Percentiles rank a stretch among this genome's conserved stretches.
Conservation (phyloP, 1,140 invertebrate genomes). For the Penaeus japonicus region DNA sequence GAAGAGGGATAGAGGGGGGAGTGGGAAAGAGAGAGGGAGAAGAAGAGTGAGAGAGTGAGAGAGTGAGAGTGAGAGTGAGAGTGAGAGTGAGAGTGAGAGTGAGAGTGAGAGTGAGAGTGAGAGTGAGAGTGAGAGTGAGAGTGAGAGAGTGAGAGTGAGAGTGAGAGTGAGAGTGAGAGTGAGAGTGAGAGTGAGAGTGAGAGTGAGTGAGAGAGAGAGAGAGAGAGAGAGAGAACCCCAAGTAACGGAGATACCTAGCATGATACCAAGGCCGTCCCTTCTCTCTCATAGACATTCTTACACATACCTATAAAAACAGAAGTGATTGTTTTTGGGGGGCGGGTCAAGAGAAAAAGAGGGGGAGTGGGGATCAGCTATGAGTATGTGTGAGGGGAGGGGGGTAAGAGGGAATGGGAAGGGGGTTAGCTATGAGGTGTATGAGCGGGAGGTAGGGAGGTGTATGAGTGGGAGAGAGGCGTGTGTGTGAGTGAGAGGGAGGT, state of each 20-base stretch:
- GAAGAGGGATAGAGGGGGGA: background rate
- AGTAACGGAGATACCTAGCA: too few species aligned
- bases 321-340: too few species aligned
- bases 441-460: background rate
- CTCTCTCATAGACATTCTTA: too few species aligned
- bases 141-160: background rate
- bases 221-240: too few species aligned
- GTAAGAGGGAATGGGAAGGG: background rate
- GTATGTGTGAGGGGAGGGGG: background rate
- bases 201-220: conserved; percentile 7
- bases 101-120: background rate
- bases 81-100: background rate
- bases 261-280: too few species aligned
- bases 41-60: background rate
- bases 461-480: background rate
- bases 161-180: background rate
- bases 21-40: background rate
- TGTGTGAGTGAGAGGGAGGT: background rate
- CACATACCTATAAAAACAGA: too few species aligned
- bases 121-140: background rate
- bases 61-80: background rate
- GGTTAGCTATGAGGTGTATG: background rate
- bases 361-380: background rate
- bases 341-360: too few species aligned
- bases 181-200: background rate